These are phyloP conservation scores for Oscarella lobularis DNA, from an alignment of 37 sponge, comb jelly and placozoan species.

Conservation along the genomic window DNA sequence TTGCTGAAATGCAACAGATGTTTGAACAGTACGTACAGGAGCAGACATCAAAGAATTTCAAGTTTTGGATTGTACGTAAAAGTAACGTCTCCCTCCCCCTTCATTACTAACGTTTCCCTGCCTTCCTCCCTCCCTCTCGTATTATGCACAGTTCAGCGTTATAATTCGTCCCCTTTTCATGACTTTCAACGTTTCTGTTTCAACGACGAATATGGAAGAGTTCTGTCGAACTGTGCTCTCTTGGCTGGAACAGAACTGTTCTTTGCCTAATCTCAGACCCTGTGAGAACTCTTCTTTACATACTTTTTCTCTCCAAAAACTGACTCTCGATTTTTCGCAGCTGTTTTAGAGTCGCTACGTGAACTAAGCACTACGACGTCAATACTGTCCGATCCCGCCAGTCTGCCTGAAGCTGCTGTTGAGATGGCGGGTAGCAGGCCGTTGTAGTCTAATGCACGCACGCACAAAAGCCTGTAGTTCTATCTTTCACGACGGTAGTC, in stretches of 20 bases:
- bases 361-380: conserved; percentile 61
- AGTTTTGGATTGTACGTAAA: conserved; percentile 92
- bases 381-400: conserved; percentile 63
- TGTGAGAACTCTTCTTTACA: conserved; percentile 13
- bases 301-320: background rate
- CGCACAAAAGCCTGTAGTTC: no score
- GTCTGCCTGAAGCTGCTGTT: background rate
- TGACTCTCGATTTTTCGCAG: conserved; percentile 13
- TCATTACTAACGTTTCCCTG: no score
- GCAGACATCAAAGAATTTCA: conserved; percentile 61
- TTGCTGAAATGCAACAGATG: conserved; percentile 53
- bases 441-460: no score
- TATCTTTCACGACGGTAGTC: no score
- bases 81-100: no score
- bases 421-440: background rate
- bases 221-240: conserved; percentile 50
- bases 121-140: background rate
- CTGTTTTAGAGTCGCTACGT: conserved; percentile 49
- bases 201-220: conserved; percentile 50
- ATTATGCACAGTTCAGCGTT: conserved; percentile 45
- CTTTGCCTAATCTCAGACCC: conserved; percentile 59
- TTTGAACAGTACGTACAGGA: conserved; percentile 52
- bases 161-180: conserved; percentile 73
- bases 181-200: conserved; percentile 60
- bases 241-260: conserved; percentile 77